Evolutionary conservation across 2,888 invertebrate species (phyloP), one percentile per base, ranked within the genome.

Genomic region (Hypsopygia costalis): DNA sequence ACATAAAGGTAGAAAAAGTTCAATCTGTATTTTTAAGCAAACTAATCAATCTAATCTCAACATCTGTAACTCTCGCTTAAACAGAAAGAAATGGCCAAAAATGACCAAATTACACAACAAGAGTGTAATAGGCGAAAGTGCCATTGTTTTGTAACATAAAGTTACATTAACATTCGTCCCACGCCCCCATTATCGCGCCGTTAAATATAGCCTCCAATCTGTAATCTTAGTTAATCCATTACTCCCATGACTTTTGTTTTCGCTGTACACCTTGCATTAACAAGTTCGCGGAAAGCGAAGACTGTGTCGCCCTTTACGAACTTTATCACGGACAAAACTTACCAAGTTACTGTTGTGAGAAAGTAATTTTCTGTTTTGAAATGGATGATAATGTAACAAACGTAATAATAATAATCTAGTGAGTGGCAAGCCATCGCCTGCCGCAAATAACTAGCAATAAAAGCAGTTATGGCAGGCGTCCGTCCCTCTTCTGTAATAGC

Each of bases 241-340:
- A 46, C 32, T 37, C 44, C 43, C 47, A 46, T 46, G 44, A 43
- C 44, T 47, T 46, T 47, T 46, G 46, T 47, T 47, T 47, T 49
- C 50, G 30, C 8, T 30, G 35, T 37, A 25, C 22, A 29, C 11
- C 25, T 25, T 25, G 25, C 6, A 25, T 25, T 25, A 25, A n/a
- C 8, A 25, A 25, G 25, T 25, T 25, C 6, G n/a, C 2, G 25
- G n/a, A 25, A 25, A 25, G 16, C 2, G 16, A 16, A 16, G 16
- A 3, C 16, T 16, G 16, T 16, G 16, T 16, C 16, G 16, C 16
- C 16, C 16, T 16, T 16, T 16, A 16, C 16, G 16, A 2, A 2
- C 16, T 16, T 16, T 16, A 16, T 16, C 16, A 3, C 16, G 16
- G 16, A 16, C 16, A 2, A 16, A 16, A 16, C 16, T 16, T 16